Evolutionary conservation across 2,113 vertebrate species (phyloP), one percentile per base, ranked within the genome.

Genomic region (Notothenia rossii): DNA sequence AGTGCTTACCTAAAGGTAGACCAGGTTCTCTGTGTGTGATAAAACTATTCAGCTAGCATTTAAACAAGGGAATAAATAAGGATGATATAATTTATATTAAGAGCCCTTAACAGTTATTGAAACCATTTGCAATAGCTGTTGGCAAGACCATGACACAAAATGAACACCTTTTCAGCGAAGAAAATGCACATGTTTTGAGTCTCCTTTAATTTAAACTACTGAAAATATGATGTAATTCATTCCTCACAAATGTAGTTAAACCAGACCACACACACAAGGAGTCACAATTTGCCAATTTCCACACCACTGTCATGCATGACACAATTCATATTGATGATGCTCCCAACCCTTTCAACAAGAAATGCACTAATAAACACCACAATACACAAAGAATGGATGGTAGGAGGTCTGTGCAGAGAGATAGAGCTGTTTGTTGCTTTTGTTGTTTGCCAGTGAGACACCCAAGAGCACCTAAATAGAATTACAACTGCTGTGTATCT

Each of bases 351-450:
- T 89, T 86, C 76, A 75, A 85, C 77, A 76, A 53, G 54, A 86
- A 79, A 77, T 76, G 75, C 78, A 20, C 70, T 53, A 76, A 77
- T 77, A 84, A 71, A 82, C 73, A 79, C 73, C 60, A 55, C 61
- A 49, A 58, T 70, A 17, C 64, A 67, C 71, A 83, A 59, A 75
- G 79, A 69, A 43, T 48, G 63, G 62, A 75, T 70, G 67, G 69
- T 66, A 7, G 40, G 70, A 60, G 81, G 72, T 79, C 77, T 91
- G 84, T 78, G 79, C 54, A 22, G 46, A 66, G 86, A 86, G 83
- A 90, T 87, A 89, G 84, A 86, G 67, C 62, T 78, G 77, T 88
- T 83, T 88, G 82, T 86, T 77, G 69, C 83, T 86, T 88, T 90
- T 91, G 82, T 89, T 87, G 70, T 82, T 75, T 88, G 89, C 86